Conservation (phyloP, 2,113 vertebrate genomes). For the Neomonachus schauinslandi region DNA sequence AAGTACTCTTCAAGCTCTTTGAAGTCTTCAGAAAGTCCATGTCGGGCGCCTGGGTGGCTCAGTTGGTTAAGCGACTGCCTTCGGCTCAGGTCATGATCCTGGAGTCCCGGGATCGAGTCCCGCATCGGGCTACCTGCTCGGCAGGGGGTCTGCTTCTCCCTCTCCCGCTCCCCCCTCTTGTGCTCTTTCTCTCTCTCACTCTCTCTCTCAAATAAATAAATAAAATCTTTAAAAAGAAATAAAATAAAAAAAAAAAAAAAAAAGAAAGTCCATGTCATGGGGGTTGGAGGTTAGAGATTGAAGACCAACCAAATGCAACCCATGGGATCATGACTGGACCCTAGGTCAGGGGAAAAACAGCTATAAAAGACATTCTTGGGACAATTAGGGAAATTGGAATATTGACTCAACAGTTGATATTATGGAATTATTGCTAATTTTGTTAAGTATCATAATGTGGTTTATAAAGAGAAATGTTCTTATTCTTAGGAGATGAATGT, state of each 20-base stretch:
- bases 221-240: no score
- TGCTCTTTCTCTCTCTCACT: no score
- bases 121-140: no score
- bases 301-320: not conserved
- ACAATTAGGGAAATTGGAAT: not conserved
- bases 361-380: not conserved
- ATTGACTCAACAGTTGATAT: not conserved
- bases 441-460: not conserved
- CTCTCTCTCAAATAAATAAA: no score
- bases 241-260: no score
- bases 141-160: no score
- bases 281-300: not conserved
- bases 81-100: no score
- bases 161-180: no score
- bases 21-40: not conserved
- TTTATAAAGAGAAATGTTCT: conserved; percentile 14
- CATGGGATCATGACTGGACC: not conserved
- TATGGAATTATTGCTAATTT: not conserved
- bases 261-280: not conserved
- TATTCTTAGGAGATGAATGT: not conserved
- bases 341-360: not conserved
- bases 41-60: no score
- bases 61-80: no score
- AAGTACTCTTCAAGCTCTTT: not conserved
- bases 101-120: no score